Percentiles rank a stretch among this genome's conserved stretches.
These are phyloP conservation scores for Amazona vittata DNA, from an alignment of 2,113 vertebrate genomes.

Conservation along the genomic window DNA sequence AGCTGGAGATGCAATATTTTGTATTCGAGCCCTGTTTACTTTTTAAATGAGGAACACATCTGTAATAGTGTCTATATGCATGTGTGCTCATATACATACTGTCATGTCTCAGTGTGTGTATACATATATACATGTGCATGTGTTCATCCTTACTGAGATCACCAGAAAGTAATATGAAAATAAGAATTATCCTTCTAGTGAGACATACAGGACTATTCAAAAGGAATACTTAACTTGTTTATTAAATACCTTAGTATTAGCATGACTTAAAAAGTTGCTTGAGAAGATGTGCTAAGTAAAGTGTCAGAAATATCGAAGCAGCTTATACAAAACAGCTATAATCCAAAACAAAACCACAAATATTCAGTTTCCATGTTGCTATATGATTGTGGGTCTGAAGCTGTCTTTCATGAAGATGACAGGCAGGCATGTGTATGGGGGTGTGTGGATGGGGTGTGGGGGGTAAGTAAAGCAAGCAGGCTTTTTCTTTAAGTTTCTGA, in stretches of 20 bases:
- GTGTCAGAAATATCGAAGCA: neutral
- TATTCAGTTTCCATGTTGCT: neutral
- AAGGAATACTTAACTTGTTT: neutral
- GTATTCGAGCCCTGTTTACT: neutral
- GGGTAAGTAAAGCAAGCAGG: neutral
- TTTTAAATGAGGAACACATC: neutral
- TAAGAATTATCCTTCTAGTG: neutral
- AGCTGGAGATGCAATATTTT: neutral
- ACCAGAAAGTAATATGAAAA: neutral
- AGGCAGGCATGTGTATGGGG: neutral
- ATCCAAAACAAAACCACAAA: neutral
- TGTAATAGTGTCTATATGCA: neutral
- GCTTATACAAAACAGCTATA: neutral
- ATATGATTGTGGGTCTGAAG: neutral
- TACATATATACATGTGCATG: rapidly evolving
- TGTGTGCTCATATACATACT: neutral
- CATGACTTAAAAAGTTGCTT: neutral
- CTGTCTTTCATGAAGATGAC: neutral
- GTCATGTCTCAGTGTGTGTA: neutral
- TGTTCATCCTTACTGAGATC: neutral
- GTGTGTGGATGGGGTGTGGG: too few species aligned
- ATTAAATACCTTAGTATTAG: neutral
- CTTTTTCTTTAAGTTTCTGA: neutral
- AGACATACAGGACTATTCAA: neutral
- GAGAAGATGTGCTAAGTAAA: neutral